phyloP scores from a whole-genome alignment of 92 coral and sea anemone species.

The Epizoanthus fatuus region DNA sequence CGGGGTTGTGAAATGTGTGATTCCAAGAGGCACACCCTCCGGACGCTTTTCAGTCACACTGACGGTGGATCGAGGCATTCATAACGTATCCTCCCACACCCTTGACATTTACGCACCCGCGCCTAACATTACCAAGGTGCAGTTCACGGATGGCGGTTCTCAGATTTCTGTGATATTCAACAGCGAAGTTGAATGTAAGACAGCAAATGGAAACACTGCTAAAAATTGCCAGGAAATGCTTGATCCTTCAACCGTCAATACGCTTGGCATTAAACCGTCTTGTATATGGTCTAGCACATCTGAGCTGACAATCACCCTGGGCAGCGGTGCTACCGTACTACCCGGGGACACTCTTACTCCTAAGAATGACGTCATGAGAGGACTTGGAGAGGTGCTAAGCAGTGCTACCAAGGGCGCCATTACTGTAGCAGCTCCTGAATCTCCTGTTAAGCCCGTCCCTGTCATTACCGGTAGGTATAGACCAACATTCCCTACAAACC shows the following conservation, averaged over 20 bases:
- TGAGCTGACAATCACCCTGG: slow-evolving; percentile 45
- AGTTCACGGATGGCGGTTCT: slow-evolving; percentile 53
- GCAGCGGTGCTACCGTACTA: slow-evolving; percentile 33
- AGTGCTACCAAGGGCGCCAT: slow-evolving; percentile 19
- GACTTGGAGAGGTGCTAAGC: slow-evolving; percentile 32
- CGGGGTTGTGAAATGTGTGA: background rate
- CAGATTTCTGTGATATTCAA: slow-evolving; percentile 32
- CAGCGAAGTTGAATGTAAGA: slow-evolving; percentile 36
- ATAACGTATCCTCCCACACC: background rate
- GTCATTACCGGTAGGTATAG: slow-evolving; percentile 47
- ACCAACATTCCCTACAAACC: no score
- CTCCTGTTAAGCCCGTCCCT: slow-evolving; percentile 42
- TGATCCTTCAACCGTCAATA: slow-evolving; percentile 3
- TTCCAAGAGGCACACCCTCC: background rate
- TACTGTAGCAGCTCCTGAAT: slow-evolving; percentile 25
- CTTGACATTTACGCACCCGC: slow-evolving; percentile 42
- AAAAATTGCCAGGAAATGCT: slow-evolving; percentile 49
- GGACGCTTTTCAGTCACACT: background rate
- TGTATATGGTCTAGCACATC: slow-evolving; percentile 52
- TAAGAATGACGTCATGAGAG: slow-evolving; percentile 30
- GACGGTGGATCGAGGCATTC: slow-evolving; percentile 20
- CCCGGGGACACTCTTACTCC: slow-evolving; percentile 17
- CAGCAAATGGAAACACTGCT: background rate
- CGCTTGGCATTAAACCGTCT: slow-evolving; percentile 32
- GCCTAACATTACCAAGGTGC: slow-evolving; percentile 28